Base-by-base conservation (phyloP, 2,888 invertebrate species). In the Drosophila atripex region DNA sequence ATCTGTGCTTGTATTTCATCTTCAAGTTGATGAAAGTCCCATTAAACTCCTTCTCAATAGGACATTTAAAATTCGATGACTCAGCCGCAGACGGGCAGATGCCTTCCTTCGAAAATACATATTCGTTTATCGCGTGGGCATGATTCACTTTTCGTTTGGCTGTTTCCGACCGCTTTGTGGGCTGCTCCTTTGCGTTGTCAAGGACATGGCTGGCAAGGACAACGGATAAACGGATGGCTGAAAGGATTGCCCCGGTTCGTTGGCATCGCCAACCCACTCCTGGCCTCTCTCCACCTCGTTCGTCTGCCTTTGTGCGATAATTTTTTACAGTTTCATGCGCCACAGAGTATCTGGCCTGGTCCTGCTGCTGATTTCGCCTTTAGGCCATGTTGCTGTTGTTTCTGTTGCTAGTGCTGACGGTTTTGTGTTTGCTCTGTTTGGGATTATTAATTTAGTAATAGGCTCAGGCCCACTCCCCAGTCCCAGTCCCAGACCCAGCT, bases 391-490 rank as follows among this genome's bases (percentile, higher is more conserved):
- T 16, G 39, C 49, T 71, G 49, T 38, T 43, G 43, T 46, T 65
- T 54, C 43, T 59, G 55, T 45, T 56, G 60, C 49, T 49, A 28
- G 28, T 28, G 28, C 28, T 28, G 28, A 28, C 28, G 45, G 39
- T 30, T 65, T 55, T 51, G 58, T 52, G 58, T 52, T 76, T 66
- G 59, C 53, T 45, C 25, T 57, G 59, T 49, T 65, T 50, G 77
- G 73, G 66, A 74, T 85, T 80, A 78, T 76, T 80, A 85, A 83
- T 85, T 85, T 76, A 69, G 85, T 78, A 85, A 85, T 78, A 87
- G 73, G 72, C 72, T 64, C 70, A 59, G 61, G 16, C n/a, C 59
- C 50, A 46, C 16, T 16, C 21, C 21, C 3, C 21, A 1, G 18
- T 18, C 18, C 18, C 18, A 18, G 18, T 30, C 61, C 43, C 46